These are phyloP conservation scores for Smithornis capensis DNA, from an alignment of 2,113 vertebrate species.

Conservation along the genomic window DNA sequence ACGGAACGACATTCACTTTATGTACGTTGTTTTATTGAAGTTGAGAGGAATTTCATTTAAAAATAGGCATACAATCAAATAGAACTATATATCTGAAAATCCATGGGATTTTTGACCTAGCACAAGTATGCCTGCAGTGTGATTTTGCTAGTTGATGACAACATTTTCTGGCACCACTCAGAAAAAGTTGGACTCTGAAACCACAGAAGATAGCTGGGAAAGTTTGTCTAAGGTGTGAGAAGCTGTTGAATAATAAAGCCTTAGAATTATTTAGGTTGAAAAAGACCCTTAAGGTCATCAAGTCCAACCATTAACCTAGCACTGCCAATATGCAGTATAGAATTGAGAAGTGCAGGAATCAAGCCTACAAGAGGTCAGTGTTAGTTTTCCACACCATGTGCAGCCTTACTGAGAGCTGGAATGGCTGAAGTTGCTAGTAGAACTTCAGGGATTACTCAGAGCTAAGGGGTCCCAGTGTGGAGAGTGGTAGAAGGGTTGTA, in stretches of 20 bases:
- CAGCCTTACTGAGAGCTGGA: background rate
- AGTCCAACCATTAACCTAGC: background rate
- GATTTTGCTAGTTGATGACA: background rate
- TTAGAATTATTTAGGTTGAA: background rate
- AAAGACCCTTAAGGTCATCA: background rate
- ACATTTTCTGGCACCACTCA: background rate
- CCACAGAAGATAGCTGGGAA: background rate
- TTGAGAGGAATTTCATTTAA: background rate
- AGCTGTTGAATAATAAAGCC: background rate
- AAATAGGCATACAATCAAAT: background rate
- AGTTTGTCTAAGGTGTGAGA: background rate
- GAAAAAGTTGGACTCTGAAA: background rate
- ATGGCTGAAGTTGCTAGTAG: background rate
- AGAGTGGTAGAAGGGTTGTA: background rate
- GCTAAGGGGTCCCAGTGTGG: background rate
- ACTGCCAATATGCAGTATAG: background rate
- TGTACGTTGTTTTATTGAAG: background rate
- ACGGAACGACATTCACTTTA: background rate
- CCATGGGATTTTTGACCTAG: background rate
- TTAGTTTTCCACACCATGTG: background rate
- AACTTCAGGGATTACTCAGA: background rate
- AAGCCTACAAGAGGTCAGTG: background rate
- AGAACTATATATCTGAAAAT: background rate
- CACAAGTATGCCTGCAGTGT: background rate
- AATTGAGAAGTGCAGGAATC: background rate